Percentiles rank a stretch among this genome's conserved stretches.
Conservation (phyloP, 2,113 vertebrate species). For the Gavia stellata region DNA sequence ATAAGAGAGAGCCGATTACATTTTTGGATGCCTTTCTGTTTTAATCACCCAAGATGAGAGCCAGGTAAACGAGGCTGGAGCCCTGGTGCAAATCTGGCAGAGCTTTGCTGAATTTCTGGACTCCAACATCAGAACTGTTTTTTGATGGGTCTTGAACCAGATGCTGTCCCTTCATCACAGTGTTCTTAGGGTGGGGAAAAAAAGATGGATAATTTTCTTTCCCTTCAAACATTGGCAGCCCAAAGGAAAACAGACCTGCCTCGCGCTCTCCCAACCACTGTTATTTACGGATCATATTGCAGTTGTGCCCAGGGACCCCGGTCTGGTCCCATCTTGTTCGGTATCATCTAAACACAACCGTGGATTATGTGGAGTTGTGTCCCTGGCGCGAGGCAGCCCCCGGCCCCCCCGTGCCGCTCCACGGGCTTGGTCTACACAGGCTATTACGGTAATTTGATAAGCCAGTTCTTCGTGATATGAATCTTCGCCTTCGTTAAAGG, state of each 20-base stretch:
- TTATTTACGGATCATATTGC: neutral
- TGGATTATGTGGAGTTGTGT: rapidly evolving
- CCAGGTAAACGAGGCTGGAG: neutral
- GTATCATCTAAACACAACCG: neutral
- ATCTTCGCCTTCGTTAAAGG: constrained; percentile 64
- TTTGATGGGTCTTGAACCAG: neutral
- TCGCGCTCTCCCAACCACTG: rapidly evolving
- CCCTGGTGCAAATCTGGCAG: neutral
- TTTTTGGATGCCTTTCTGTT: neutral
- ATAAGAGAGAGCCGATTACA: rapidly evolving
- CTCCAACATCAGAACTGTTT: neutral
- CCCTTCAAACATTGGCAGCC: neutral
- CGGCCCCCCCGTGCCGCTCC: neutral
- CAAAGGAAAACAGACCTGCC: neutral
- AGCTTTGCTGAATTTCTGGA: neutral
- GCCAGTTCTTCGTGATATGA: constrained; percentile 59
- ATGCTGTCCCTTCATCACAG: neutral
- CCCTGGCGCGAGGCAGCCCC: neutral
- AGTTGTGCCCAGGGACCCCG: neutral
- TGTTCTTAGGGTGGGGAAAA: rapidly evolving
- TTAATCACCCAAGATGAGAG: neutral
- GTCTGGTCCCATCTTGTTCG: neutral
- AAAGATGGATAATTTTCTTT: neutral
- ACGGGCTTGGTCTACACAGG: constrained; percentile 55
- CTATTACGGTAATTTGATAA: constrained; percentile 76